Base-by-base conservation (phyloP, 1,140 invertebrate genomes). In the Drosophila asahinai region DNA sequence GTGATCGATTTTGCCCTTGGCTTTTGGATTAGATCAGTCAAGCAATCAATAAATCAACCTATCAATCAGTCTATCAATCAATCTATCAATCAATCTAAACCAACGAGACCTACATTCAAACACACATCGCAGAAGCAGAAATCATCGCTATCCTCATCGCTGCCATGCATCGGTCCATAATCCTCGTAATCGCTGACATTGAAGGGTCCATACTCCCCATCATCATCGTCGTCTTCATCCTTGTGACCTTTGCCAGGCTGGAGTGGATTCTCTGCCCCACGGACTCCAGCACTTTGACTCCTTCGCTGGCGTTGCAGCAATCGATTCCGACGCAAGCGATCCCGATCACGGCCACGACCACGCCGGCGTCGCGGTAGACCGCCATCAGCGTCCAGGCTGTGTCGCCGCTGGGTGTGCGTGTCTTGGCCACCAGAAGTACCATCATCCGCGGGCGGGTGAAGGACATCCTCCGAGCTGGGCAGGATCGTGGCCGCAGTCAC, bases 101-200 rank as follows among this genome's bases (percentile, higher is more conserved):
- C 45, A 33, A 12, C 5, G 36, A 33, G 30, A 93, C 94, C 94
- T 93, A 95, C 94, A 94, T 95, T 94, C 82, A 96, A 94, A 92
- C 95, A 96, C 65, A 96, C 95, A 94, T 96, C 96, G 94, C 96
- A 96, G 93, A 94, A 96, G 93, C 96, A 96, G 84, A 95, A 94
- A 74, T 95, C 94, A 77, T 94, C 93, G 67, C 93, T 93, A 43
- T 78, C 77, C 68, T 93, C 92, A 47, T 71, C 73, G 66, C 86
- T 79, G 77, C 71, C 55, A 47, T 70, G 54, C 52, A 43, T 59
- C 19, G 65, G 58, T 48, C 66, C 83, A 65, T 86, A 77, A 36
- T 89, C 71, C 36, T 70, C 66, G 60, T 92, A 79, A 19, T 81
- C 70, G 63, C 77, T 78, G 47, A 80, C 83, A 57, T 87, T 87